Evolutionary conservation across 2,113 vertebrate species (phyloP).

Genomic region (Triplophysa tibetana): DNA sequence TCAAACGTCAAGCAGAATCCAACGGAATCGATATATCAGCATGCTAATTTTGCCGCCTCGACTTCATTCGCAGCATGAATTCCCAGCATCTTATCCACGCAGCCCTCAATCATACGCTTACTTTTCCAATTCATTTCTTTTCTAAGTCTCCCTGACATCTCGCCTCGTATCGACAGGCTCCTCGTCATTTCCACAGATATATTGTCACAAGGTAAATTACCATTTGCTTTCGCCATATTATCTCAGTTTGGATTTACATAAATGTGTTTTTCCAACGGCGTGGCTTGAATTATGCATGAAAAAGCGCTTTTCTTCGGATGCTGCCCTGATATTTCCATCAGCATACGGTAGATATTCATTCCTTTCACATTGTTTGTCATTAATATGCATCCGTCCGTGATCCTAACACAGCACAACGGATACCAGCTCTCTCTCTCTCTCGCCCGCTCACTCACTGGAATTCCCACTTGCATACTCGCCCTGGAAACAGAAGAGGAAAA

Average conservation of each 20-base stretch:
- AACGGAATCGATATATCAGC: neutral
- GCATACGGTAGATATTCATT: constrained; percentile 70
- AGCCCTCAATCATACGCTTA: constrained; percentile 5
- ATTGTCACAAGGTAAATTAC: constrained; percentile 72
- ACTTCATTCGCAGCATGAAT: neutral
- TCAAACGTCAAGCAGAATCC: neutral
- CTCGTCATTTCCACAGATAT: constrained; percentile 63
- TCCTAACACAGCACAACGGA: constrained; percentile 50
- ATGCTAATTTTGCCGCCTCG: neutral
- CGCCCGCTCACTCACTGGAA: neutral
- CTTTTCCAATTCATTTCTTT: constrained; percentile 69
- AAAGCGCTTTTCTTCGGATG: constrained; percentile 56
- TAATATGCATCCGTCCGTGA: constrained; percentile 66
- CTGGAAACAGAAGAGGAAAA: neutral
- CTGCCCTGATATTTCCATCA: constrained; percentile 64
- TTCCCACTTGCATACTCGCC: constrained; percentile 3
- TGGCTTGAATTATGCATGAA: constrained; percentile 72
- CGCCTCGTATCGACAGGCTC: constrained; percentile 65
- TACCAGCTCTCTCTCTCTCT: neutral
- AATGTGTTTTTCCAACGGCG: constrained; percentile 67
- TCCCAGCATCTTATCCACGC: neutral
- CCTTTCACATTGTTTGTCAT: constrained; percentile 59
- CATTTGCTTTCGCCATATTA: constrained; percentile 70
- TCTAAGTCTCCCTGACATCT: constrained; percentile 66
- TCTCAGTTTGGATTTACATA: constrained; percentile 76